Evolutionary conservation across 2,113 vertebrate species (phyloP).

Genomic region (Arenaria interpres): DNA sequence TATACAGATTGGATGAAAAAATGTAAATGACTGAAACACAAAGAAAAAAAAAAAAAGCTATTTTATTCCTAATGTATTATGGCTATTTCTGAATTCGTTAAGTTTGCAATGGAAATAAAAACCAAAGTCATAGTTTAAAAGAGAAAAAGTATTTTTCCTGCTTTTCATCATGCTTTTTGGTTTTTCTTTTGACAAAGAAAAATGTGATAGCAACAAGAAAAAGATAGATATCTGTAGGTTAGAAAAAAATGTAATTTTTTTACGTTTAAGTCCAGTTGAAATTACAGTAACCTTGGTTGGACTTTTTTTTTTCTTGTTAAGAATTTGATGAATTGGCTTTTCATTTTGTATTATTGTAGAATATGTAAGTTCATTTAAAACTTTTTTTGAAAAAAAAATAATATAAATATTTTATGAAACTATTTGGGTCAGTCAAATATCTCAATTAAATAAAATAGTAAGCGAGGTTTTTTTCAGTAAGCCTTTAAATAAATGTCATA

Average conservation of each 20-base stretch:
- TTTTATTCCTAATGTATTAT: not conserved
- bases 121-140: not conserved
- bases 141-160: not conserved
- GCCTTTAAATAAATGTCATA: not conserved
- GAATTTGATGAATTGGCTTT: not conserved
- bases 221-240: accelerated
- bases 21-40: not conserved
- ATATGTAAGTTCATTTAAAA: not conserved
- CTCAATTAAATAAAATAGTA: not conserved
- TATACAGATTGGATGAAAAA: not conserved
- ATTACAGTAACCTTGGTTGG: not conserved
- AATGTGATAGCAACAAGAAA: not conserved
- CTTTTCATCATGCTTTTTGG: not conserved
- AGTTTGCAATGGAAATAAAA: not conserved
- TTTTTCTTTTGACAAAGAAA: not conserved
- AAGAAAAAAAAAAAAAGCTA: not conserved
- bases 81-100: not conserved
- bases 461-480: accelerated
- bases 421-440: not conserved
- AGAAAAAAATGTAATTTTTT: not conserved
- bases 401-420: not conserved
- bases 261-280: not conserved
- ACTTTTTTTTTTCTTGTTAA: not conserved
- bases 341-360: not conserved
- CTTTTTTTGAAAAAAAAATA: not conserved